These are phyloP conservation scores for Gymnogyps californianus DNA, from an alignment of 2,113 vertebrate genomes.

Conservation along the genomic window DNA sequence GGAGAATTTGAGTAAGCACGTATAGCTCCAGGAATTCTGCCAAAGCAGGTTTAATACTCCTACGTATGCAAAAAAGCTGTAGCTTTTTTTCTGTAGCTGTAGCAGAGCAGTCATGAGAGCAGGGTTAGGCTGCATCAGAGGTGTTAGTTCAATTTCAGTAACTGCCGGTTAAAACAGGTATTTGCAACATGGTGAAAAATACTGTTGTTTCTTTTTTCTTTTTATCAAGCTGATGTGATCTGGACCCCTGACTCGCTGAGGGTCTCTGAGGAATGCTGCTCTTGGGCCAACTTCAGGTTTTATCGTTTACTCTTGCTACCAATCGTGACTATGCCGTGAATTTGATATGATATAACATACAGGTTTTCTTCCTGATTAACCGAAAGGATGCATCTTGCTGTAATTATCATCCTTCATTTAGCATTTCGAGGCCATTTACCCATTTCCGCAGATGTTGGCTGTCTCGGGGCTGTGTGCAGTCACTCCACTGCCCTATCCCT, in stretches of 20 bases:
- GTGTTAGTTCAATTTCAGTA: neutral
- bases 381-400: neutral
- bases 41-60: slow-evolving; percentile 32
- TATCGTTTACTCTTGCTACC: neutral
- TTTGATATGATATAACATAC: neutral
- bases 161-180: neutral
- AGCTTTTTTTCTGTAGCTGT: neutral
- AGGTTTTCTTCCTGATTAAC: slow-evolving; percentile 35
- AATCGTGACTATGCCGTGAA: fast-evolving
- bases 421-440: neutral
- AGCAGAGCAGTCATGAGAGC: neutral
- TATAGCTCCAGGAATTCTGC: neutral
- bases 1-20: neutral
- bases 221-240: neutral
- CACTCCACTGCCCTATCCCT: neutral
- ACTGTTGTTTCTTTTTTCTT: neutral
- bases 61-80: neutral
- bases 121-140: neutral
- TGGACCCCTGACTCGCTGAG: neutral
- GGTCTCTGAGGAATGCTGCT: neutral
- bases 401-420: slow-evolving; percentile 25
- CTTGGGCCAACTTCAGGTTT: neutral
- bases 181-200: neutral
- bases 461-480: neutral
- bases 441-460: neutral